Evolutionary conservation across 1,140 invertebrate species (phyloP), one percentile per base, ranked within the genome.

Genomic region (Stenopsyche tienmushanensis): DNA sequence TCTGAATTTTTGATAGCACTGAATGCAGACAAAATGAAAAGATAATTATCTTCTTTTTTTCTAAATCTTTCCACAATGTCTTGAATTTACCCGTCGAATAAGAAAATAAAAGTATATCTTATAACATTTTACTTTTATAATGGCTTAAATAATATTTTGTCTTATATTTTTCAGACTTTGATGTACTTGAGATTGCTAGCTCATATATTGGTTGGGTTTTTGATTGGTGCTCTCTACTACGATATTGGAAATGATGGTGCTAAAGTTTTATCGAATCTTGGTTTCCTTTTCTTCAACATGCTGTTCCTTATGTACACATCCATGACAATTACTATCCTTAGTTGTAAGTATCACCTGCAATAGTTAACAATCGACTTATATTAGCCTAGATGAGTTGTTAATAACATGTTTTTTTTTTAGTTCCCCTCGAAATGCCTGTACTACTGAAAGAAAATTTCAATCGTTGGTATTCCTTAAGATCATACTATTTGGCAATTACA

Each of bases 241-340:
- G 88, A 94, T 72, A 96, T 96, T 71, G 94, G 95, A 62, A 92
- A 96, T 73, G 93, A 97, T 74, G 94, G 92, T 68, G 89, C 89
- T 67, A 97, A 98, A 82, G 94, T 96, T 21, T 86, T 97, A 49
- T 97, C 94, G 76, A 99, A 99, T 77, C 86, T 96, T 71, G 95
- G 94, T 58, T 97, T 95, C 80, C 83, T 98, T 0, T 98, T 98
- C 83, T 98, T 98, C 86, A 96, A 95, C 75, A 94, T 98, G 89
- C 82, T 98, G 67, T 98, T 98, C 84, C 86, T 98, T 44, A 97
- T 98, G 92, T 98, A 98, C 80, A 96, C 95, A 1, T 95, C 96
- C 0, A 95, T 98, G 89, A 98, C 96, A 75, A 96, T 97, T 63
- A 98, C 96, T 7, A 96, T 98, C 74, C 84, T 98, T 63, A 97